These are phyloP conservation scores for Thecophora atra DNA, from an alignment of 2,888 invertebrate genomes.

Conservation along the genomic window DNA sequence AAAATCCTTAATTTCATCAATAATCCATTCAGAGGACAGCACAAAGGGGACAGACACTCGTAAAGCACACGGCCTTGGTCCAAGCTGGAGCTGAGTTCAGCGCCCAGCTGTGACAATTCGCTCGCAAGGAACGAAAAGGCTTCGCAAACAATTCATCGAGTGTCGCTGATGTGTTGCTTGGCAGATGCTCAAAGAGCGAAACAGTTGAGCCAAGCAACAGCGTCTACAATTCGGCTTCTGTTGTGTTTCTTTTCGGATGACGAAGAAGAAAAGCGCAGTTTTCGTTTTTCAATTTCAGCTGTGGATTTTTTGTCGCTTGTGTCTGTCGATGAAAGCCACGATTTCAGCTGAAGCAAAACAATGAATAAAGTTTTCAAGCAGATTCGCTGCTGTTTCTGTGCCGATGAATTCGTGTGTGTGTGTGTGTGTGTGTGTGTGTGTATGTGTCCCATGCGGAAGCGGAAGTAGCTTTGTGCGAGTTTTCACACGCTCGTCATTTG, in stretches of 20 bases:
- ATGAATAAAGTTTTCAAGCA: conserved; percentile 24
- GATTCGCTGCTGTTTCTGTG: background rate
- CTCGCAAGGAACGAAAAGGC: background rate
- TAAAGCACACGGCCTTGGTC: background rate
- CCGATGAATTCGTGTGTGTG: background rate
- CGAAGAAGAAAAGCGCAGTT: background rate
- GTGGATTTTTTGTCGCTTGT: background rate
- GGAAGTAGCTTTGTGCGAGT: conserved; percentile 9
- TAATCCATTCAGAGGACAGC: conserved; percentile 47
- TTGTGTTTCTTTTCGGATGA: background rate
- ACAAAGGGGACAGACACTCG: conserved; percentile 2
- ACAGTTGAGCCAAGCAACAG: conserved; percentile 8
- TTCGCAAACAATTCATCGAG: background rate
- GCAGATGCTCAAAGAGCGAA: background rate
- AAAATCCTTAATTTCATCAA: conserved; percentile 53
- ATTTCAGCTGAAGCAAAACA: conserved; percentile 5
- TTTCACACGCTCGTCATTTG: conserved; percentile 21
- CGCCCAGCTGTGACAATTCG: background rate
- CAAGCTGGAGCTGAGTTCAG: background rate
- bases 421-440: conserved; percentile 1
- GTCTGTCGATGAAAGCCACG: background rate
- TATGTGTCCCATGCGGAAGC: conserved; percentile 3
- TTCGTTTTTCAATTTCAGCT: background rate
- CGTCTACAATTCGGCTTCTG: background rate
- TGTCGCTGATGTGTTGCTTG: conserved; percentile 1